Evolutionary conservation across 1,140 invertebrate species (phyloP).

Genomic region (Monomorium pharaonis): DNA sequence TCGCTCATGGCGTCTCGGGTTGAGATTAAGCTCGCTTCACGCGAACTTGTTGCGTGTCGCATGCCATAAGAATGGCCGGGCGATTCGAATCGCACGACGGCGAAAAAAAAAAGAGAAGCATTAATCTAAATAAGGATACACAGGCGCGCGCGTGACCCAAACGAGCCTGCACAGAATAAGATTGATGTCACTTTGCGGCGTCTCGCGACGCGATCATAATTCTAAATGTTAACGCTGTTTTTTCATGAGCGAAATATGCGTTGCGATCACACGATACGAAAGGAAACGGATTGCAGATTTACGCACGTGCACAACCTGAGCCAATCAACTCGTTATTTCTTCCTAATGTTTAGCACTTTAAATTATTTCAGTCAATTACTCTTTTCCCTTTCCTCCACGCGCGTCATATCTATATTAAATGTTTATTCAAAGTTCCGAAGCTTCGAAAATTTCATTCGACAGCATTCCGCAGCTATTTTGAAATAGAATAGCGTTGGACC

Average conservation of each 20-base stretch:
- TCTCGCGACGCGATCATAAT: conserved; percentile 12
- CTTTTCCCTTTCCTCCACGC: not conserved
- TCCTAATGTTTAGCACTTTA: not conserved
- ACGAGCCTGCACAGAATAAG: not conserved
- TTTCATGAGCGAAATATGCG: not conserved
- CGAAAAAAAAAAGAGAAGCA: conserved; percentile 1
- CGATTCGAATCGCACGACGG: not conserved
- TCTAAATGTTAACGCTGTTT: not conserved
- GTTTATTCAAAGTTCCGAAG: too few species aligned
- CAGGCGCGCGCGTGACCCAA: not conserved
- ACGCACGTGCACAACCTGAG: not conserved
- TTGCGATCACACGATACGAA: not conserved
- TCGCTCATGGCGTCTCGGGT: not conserved
- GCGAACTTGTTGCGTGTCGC: conserved; percentile 71
- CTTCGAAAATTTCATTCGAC: not conserved
- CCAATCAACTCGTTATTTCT: not conserved
- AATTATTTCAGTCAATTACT: not conserved
- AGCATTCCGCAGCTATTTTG: not conserved
- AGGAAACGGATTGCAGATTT: not conserved
- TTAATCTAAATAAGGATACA: conserved; percentile 34
- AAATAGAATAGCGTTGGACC: conserved; percentile 10
- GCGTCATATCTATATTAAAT: not conserved
- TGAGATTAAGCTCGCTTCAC: conserved; percentile 51
- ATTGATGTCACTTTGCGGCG: conserved; percentile 35
- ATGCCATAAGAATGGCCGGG: conserved; percentile 47